Conservation (phyloP, 2,113 vertebrate genomes). For the Melospiza georgiana region DNA sequence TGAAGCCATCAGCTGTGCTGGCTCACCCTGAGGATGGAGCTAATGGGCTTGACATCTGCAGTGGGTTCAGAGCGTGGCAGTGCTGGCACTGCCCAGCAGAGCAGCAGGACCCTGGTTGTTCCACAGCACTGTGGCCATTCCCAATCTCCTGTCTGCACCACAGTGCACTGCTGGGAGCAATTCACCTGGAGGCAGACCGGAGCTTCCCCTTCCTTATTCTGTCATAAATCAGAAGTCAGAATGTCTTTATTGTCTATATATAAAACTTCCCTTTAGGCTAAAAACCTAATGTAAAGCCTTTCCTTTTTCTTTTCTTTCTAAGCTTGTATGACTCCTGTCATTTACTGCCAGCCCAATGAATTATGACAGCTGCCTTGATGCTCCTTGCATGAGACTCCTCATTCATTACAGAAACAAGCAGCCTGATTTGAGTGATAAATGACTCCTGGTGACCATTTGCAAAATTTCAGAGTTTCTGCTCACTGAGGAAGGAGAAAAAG, state of each 20-base stretch:
- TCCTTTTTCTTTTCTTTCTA: neutral
- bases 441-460: neutral
- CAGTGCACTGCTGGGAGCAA: neutral
- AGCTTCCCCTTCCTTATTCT: neutral
- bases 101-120: neutral
- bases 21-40: neutral
- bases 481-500: neutral
- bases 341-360: neutral
- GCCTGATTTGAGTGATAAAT: constrained; percentile 7
- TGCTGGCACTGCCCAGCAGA: neutral
- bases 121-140: accelerated
- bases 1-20: neutral
- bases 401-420: neutral
- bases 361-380: neutral
- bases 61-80: accelerated
- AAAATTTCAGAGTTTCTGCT: neutral
- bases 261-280: neutral
- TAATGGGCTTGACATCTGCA: neutral
- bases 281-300: neutral
- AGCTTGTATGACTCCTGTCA: neutral
- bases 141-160: neutral
- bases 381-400: neutral
- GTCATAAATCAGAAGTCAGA: neutral
- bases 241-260: neutral
- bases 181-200: neutral